Evolutionary conservation across 2,797 vertebrate species (phyloP), one percentile per base, ranked within the genome.

Genomic region (Sebastes vulpes): DNA sequence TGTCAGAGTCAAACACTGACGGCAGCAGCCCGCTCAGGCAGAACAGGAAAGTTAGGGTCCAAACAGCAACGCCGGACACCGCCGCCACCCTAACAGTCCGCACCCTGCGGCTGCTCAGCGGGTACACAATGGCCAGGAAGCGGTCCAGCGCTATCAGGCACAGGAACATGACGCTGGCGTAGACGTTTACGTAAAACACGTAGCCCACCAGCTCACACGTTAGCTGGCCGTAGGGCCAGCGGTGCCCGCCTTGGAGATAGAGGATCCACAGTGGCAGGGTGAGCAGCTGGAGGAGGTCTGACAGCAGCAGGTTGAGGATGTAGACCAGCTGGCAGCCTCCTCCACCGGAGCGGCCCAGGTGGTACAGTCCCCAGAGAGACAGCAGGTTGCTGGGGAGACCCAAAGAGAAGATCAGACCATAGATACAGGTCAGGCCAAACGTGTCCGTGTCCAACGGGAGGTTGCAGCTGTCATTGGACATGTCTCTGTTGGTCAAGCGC

Each of bases 361-460:
- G 95, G 89, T 96, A 96, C 59, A 97, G 73, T 50, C 96, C 96
- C 96, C 96, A 97, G 6, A 97, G 94, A 11, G 96, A 97, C 48
- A 97, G 87, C 31, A 97, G 92, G 87, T 97, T 97, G 75, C 94
- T 94, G n/a, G 96, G 96, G 12, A 97, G 94, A 23, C 96, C 96
- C 79, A 96, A 25, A 12, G 93, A 94, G 79, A 97, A 96, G 79
- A 95, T 93, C 56, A 96, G 12, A 70, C 96, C 93, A 65, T 97
- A 97, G 83, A 96, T 96, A 66, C 88, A 96, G 58, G 94, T 96
- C 76, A 96, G 89, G 21, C 94, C 95, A n/a, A 93, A 86, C 1
- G 75, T 77, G 90, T 97, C 96, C 0, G 91, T 95, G 83, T 95
- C 80, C 84, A 96, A 77, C 12, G 95, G 94, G 54, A 96, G 86